Evolutionary conservation across 1,140 invertebrate genomes (phyloP).

Genomic region (Littorina saxatilis): DNA sequence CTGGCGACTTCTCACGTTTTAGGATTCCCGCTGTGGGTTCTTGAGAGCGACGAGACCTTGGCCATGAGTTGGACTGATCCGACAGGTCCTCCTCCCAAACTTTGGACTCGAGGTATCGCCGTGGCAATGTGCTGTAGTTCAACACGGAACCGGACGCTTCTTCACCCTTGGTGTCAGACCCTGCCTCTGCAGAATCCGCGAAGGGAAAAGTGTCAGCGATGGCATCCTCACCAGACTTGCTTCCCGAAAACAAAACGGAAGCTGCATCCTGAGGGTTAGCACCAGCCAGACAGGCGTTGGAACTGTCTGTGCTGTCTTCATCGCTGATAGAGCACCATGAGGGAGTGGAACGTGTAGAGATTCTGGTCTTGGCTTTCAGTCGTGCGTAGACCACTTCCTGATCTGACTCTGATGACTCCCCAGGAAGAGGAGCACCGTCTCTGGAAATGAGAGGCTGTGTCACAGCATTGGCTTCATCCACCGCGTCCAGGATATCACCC

Average conservation of each 20-base stretch:
- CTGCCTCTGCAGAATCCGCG: background rate
- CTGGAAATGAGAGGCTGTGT: slow-evolving; percentile 5
- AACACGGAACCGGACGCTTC: slow-evolving; percentile 1
- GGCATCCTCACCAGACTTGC: background rate
- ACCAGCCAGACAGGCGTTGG: background rate
- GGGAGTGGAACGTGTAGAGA: slow-evolving; percentile 55
- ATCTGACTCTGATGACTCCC: slow-evolving; percentile 67
- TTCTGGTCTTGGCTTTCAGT: slow-evolving; percentile 57
- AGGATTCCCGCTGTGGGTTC: slow-evolving; percentile 59
- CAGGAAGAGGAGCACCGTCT: slow-evolving; percentile 37
- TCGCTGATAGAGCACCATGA: slow-evolving; percentile 62
- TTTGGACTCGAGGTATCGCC: slow-evolving; percentile 33
- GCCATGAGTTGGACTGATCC: slow-evolving; percentile 65
- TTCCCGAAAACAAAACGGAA: slow-evolving; percentile 31
- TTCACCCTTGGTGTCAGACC: slow-evolving; percentile 4
- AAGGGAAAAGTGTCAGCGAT: background rate
- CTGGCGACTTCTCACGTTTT: slow-evolving; percentile 60
- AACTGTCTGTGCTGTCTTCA: slow-evolving; percentile 51
- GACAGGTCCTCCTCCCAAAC: slow-evolving; percentile 39
- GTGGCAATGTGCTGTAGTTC: slow-evolving; percentile 39
- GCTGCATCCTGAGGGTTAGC: slow-evolving; percentile 7
- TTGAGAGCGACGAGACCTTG: slow-evolving; percentile 49
- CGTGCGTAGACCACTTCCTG: slow-evolving; percentile 63
- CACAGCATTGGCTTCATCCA: background rate
- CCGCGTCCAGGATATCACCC: background rate